Percentiles rank a stretch among this genome's conserved stretches.
Evolutionary conservation across 2,113 vertebrate genomes (phyloP).

Genomic region (Platysteira castanea): DNA sequence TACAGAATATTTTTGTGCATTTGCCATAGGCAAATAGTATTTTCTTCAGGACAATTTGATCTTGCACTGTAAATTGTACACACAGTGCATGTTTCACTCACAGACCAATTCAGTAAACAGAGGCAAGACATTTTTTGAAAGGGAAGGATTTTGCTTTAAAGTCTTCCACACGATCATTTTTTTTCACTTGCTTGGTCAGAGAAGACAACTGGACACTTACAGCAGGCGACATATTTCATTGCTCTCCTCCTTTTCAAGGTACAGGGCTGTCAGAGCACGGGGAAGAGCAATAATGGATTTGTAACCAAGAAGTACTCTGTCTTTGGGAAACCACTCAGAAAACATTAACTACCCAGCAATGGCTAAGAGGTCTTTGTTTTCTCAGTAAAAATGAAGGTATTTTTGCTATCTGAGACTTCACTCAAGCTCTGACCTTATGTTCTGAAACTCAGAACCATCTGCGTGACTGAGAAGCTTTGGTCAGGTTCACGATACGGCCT

Average conservation of each 20-base stretch:
- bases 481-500: not conserved
- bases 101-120: conserved; percentile 4
- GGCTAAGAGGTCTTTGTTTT: conserved; percentile 19
- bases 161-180: not conserved
- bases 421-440: conserved; percentile 17
- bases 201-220: not conserved
- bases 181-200: not conserved
- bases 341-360: conserved; percentile 22
- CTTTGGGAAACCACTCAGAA: conserved; percentile 29
- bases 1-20: not conserved
- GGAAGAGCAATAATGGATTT: conserved; percentile 17
- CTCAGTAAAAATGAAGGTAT: conserved; percentile 26
- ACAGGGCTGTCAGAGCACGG: not conserved
- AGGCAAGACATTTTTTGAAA: conserved; percentile 34
- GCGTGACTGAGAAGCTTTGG: not conserved
- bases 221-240: not conserved
- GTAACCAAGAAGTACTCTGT: not conserved
- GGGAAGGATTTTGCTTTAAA: conserved; percentile 42
- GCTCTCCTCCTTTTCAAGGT: not conserved
- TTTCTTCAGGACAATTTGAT: conserved; percentile 35
- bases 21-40: not conserved
- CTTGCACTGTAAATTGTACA: not conserved
- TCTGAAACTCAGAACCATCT: conserved; percentile 18
- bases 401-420: not conserved
- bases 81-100: conserved; percentile 2